Percentiles rank a stretch among this genome's conserved stretches.
Conservation (phyloP, 1,140 invertebrate genomes). For the Drosophila eugracilis region DNA sequence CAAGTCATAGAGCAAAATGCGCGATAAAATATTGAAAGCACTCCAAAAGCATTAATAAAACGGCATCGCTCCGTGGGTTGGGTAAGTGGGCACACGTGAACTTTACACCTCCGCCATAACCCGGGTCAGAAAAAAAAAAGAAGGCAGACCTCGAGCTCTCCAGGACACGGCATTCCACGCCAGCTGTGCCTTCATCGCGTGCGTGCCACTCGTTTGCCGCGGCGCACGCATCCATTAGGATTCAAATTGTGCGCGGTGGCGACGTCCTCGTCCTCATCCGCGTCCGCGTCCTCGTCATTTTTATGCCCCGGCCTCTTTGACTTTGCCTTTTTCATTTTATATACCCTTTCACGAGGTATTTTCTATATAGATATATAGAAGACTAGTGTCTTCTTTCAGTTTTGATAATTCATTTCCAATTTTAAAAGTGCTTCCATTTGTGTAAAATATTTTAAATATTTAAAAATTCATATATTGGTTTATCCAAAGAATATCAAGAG, state of each 20-base stretch:
- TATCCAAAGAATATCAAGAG: too few species aligned
- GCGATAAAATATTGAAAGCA: slow-evolving; percentile 82
- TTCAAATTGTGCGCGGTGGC: slow-evolving; percentile 74
- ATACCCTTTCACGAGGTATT: slow-evolving; percentile 14
- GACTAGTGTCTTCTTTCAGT: too few species aligned
- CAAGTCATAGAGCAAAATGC: slow-evolving; percentile 61
- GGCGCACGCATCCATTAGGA: slow-evolving; percentile 81
- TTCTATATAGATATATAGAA: not conserved
- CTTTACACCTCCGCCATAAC: slow-evolving; percentile 69
- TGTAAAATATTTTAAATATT: too few species aligned
- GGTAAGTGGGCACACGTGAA: slow-evolving; percentile 82
- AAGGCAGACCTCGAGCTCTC: slow-evolving; percentile 1
- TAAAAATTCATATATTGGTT: too few species aligned
- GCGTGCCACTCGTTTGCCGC: slow-evolving; percentile 69
- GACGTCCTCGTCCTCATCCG: slow-evolving; percentile 33
- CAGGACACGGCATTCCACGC: slow-evolving; percentile 22
- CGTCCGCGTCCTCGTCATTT: slow-evolving; percentile 49
- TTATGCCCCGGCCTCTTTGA: slow-evolving; percentile 73
- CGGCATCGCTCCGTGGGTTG: slow-evolving; percentile 33
- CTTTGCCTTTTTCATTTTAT: slow-evolving; percentile 42
- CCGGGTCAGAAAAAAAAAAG: slow-evolving; percentile 7
- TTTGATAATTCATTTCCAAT: too few species aligned
- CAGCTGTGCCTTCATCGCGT: slow-evolving; percentile 70
- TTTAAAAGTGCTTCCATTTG: too few species aligned
- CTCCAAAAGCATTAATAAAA: slow-evolving; percentile 82